Percentiles rank a stretch among this genome's conserved stretches.
These are phyloP conservation scores for Blastobasis lacticolella DNA, from an alignment of 2,888 invertebrate genomes.

Conservation along the genomic window DNA sequence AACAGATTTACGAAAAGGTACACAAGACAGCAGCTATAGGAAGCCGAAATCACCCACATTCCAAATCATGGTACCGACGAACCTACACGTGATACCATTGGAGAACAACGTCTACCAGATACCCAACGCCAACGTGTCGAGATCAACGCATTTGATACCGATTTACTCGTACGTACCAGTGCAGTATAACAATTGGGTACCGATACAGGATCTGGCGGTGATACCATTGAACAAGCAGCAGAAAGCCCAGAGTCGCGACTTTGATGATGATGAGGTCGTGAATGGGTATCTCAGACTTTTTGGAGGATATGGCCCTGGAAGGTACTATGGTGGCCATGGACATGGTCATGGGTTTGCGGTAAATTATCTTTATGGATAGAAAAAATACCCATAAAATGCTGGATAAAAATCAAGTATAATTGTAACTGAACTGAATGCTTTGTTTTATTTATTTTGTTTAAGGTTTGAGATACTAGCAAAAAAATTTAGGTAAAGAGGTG, in stretches of 20 bases:
- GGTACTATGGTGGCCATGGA: conserved; percentile 56
- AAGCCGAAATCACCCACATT: conserved; percentile 29
- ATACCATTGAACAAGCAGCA: conserved; percentile 47
- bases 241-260: conserved; percentile 12
- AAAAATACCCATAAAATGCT: too few relatives aligned
- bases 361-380: background rate
- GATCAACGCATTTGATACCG: conserved; percentile 25
- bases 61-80: conserved; percentile 32
- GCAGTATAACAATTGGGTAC: conserved; percentile 35
- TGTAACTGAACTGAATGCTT: too few relatives aligned
- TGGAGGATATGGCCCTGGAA: conserved; percentile 55
- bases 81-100: conserved; percentile 48
- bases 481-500: too few relatives aligned
- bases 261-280: conserved; percentile 32
- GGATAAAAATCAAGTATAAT: too few relatives aligned
- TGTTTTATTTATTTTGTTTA: too few relatives aligned
- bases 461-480: too few relatives aligned
- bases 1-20: too few relatives aligned
- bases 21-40: conserved; percentile 10
- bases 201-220: conserved; percentile 51
- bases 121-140: background rate
- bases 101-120: conserved; percentile 36
- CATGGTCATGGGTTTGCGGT: conserved; percentile 44
- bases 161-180: conserved; percentile 27
- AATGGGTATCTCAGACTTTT: conserved; percentile 46